Evolutionary conservation across 2,797 vertebrate genomes (phyloP), one percentile per base, ranked within the genome.

Genomic region (Threskiornis aethiopicus): DNA sequence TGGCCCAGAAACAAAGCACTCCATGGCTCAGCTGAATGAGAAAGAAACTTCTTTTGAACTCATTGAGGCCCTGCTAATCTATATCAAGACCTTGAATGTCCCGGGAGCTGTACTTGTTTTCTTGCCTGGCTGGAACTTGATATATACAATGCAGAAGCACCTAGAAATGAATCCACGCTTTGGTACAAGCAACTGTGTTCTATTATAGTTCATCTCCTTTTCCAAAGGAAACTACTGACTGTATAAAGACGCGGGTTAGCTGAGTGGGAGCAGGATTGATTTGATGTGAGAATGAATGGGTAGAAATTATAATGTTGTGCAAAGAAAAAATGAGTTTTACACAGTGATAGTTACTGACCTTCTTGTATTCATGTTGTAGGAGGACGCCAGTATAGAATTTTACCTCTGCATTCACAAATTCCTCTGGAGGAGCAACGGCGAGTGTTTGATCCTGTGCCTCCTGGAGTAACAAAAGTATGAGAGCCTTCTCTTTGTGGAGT

Each of bases 51-150:
- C 99, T 28, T 99, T 99, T 93, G 99, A 99, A 96, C 98, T 99
- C 86, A 99, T 99, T 58, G 99, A 99, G 94, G 98, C 99, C 15
- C 98, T 99, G 2, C 98, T 99, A 20, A 98, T 96, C 79, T 99
- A 99, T 97, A 99, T 99, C 22, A 99, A 99, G 98, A 99, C 99
- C 8, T 98, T 99, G 87, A 98, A 99, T 66, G 99, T 99, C 58
- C 93, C 97, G 5, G 99, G 99, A 20, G 99, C 99, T 8, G 99
- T 99, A 28, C 98, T 99, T 33, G 69, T 99, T 86, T 99, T 99
- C 97, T 98, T 99, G 83, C 99, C 99, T 16, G 99, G 99, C 87
- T 99, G 99, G 99, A 99, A 99, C 95, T 98, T 99, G 96, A 99
- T 99, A 95, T 99, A 98, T 81, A 99, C 99, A 72, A 99, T 99